These are phyloP conservation scores for Zaprionus ornatus DNA, from an alignment of 1,140 invertebrate species.

Conservation along the genomic window DNA sequence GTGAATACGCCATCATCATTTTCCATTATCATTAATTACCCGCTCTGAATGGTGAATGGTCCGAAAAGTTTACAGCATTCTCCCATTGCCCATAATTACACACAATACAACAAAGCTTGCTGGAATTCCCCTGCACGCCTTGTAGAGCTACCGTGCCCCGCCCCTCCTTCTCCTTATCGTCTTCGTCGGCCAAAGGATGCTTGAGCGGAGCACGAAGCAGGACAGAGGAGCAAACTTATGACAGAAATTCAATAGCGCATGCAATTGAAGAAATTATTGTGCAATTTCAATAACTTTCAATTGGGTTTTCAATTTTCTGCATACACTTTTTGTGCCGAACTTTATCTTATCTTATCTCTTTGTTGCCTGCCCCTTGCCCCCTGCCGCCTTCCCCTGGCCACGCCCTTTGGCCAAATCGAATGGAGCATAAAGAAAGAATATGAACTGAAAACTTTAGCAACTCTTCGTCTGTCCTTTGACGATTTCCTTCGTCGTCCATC, in stretches of 20 bases:
- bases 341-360: conserved; percentile 69
- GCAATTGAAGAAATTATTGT: conserved; percentile 81
- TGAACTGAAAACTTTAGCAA: conserved; percentile 70
- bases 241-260: conserved; percentile 80
- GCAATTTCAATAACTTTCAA: conserved; percentile 83
- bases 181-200: not conserved
- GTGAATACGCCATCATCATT: conserved; percentile 30
- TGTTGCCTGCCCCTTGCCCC: conserved; percentile 23
- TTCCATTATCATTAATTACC: conserved; percentile 52
- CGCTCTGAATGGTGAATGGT: conserved; percentile 29
- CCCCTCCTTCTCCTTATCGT: not conserved
- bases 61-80: conserved; percentile 40
- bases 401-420: conserved; percentile 26
- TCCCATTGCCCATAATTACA: conserved; percentile 42
- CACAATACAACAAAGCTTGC: conserved; percentile 36
- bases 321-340: conserved; percentile 62
- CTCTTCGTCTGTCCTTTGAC: conserved; percentile 46
- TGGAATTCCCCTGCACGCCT: not conserved
- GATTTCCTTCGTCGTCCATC: conserved; percentile 54
- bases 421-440: conserved; percentile 58
- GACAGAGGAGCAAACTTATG: conserved; percentile 54
- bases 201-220: conserved; percentile 8
- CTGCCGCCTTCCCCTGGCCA: not conserved
- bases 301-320: conserved; percentile 80
- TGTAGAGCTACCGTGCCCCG: too few relatives aligned